A percentile compares a stretch with the other conserved stretches of the same genome.
Evolutionary conservation across 2,797 vertebrate genomes (phyloP).

Genomic region (Urocyon cinereoargenteus): DNA sequence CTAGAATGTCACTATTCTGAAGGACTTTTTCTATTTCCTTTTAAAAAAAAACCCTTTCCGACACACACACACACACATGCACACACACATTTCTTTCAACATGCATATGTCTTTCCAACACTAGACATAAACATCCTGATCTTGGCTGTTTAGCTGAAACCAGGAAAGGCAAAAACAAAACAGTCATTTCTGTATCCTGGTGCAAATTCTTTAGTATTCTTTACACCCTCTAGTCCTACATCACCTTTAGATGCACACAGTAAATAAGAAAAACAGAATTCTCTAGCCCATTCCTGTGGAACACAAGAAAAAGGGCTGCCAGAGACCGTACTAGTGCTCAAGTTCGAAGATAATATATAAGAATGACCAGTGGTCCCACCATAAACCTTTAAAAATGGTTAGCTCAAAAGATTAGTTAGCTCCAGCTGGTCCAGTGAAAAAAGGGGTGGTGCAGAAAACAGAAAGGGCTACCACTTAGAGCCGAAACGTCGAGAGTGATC

Average conservation of each 20-base stretch:
- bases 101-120: background rate
- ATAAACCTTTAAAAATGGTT: background rate
- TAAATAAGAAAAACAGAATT: background rate
- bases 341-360: background rate
- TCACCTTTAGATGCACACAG: background rate
- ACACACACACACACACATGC: background rate
- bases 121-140: background rate
- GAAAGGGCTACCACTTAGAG: background rate
- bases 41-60: background rate
- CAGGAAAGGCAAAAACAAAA: background rate
- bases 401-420: background rate
- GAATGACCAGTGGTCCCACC: background rate
- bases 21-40: background rate
- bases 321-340: background rate
- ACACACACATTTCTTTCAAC: background rate
- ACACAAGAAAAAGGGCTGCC: background rate
- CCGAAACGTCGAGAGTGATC: background rate
- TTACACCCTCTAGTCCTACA: background rate
- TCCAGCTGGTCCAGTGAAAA: background rate
- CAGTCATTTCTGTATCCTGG: background rate
- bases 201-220: background rate
- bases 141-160: background rate
- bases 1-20: background rate
- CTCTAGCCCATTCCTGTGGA: background rate
- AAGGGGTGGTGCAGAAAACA: background rate